These are phyloP conservation scores for Flexamia atlantica DNA, from an alignment of 2,888 invertebrate genomes.

Conservation along the genomic window DNA sequence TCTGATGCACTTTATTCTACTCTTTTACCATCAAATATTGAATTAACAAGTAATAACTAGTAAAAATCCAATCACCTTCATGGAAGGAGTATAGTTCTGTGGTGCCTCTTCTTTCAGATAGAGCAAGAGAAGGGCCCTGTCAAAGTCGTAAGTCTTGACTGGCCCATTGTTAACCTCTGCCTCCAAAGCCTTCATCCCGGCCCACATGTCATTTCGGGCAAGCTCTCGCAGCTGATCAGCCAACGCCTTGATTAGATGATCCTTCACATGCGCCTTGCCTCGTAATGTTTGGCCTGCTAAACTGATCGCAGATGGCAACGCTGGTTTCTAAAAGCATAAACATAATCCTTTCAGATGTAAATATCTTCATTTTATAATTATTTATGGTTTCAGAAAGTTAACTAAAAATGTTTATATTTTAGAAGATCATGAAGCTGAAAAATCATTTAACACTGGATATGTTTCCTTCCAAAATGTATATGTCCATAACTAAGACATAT, in stretches of 20 bases:
- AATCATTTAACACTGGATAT: too few relatives aligned
- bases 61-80: conserved; percentile 21
- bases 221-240: conserved; percentile 41
- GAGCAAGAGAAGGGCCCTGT: conserved; percentile 3
- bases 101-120: conserved; percentile 51
- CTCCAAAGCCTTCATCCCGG: not conserved
- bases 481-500: too few relatives aligned
- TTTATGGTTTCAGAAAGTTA: too few relatives aligned
- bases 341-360: too few relatives aligned
- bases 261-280: conserved; percentile 39
- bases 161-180: not conserved
- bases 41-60: too few relatives aligned
- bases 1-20: too few relatives aligned
- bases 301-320: not conserved
- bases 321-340: not conserved
- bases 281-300: not conserved
- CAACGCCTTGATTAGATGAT: conserved; percentile 52
- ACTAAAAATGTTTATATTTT: too few relatives aligned
- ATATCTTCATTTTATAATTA: too few relatives aligned
- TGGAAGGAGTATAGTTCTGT: not conserved
- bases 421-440: too few relatives aligned
- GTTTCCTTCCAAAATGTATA: too few relatives aligned
- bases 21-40: too few relatives aligned
- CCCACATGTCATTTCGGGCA: conserved; percentile 20
- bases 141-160: conserved; percentile 47